Evolutionary conservation across 2,797 vertebrate species (phyloP), one percentile per base, ranked within the genome.

Genomic region (Phataginus tricuspis): DNA sequence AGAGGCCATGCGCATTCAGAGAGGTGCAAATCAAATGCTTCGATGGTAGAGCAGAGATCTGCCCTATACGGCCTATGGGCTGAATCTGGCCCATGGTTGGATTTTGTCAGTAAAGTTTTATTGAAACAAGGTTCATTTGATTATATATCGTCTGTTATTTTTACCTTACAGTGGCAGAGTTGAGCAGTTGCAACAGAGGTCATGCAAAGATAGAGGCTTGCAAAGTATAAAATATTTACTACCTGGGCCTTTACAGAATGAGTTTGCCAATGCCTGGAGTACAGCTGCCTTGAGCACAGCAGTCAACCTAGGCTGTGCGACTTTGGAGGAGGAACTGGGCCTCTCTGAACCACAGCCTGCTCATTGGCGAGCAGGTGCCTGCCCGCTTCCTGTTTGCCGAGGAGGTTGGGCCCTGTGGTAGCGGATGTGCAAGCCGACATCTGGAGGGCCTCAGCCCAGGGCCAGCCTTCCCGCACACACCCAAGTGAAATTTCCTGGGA

Each of bases 331-430:
- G 12, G 27, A 8, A 0, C 6, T n/a, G 23, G 23, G 55, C 29
- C 8, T 71, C 63, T 37, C 72, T 5, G 29, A 71, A 34, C 29
- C 34, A 23, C 18, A 6, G 80, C 59, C 37, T 37, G 45, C 71
- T 85, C 16, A 3, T 55, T 69, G 79, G 19, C 34, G 45, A 11
- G 53, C 23, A 25, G 93, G 34, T 23, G 15, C n/a, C 31, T 27
- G 7, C 31, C 14, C 0, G 2, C 5, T 42, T 64, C 12, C 0
- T 0, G 2, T 25, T 29, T 6, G 9, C n/a, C 2, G 0, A 27
- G 21, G 34, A 10, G 15, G 21, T 9, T 51, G 21, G 8, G 31
- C 42, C 51, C n/a, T 9, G 4, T 0, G 1, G 55, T 42, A 39
- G 25, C n/a, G 72, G 66, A 42, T 29, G 4, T n/a, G 11, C 71